Conservation (phyloP, 1,140 invertebrate species). For the Heterodera schachtii region DNA sequence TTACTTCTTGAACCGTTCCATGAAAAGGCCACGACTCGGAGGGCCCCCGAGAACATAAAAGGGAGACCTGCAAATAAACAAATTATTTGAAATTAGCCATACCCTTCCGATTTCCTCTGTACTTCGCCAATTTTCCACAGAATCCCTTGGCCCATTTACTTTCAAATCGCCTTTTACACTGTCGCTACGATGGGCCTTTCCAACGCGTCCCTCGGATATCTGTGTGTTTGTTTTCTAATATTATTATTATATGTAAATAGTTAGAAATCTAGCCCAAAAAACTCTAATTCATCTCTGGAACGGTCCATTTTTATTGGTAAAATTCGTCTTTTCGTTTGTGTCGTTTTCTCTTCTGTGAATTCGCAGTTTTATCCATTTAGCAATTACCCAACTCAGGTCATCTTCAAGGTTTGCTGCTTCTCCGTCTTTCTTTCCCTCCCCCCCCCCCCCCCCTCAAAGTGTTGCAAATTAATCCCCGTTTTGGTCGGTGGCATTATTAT, state of each 20-base stretch:
- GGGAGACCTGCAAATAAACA: too few species aligned
- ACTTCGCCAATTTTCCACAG: conserved; percentile 55
- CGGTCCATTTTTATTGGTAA: too few species aligned
- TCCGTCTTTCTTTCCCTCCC: background rate
- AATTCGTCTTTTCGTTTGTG: too few species aligned
- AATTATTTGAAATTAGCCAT: too few species aligned
- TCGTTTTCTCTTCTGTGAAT: too few species aligned
- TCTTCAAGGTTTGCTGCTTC: conserved; percentile 72
- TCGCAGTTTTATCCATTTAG: background rate
- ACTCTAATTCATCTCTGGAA: too few species aligned
- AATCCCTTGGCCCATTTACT: conserved; percentile 81
- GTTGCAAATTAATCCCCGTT: conserved; percentile 93
- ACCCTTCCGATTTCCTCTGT: too few species aligned
- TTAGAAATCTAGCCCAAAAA: too few species aligned
- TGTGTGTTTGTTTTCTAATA: conserved; percentile 66
- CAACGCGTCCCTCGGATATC: conserved; percentile 88
- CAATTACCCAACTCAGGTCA: conserved; percentile 89
- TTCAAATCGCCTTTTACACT: conserved; percentile 80
- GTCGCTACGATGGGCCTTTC: conserved; percentile 93
- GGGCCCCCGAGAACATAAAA: too few species aligned
- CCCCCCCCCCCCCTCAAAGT: conserved; percentile 68
- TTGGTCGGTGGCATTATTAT: conserved; percentile 49
- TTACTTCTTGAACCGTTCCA: too few species aligned
- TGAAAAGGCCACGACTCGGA: too few species aligned
- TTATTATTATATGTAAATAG: background rate